Conservation (phyloP, 2,888 invertebrate genomes). For the Allolobophora icterica region DNA sequence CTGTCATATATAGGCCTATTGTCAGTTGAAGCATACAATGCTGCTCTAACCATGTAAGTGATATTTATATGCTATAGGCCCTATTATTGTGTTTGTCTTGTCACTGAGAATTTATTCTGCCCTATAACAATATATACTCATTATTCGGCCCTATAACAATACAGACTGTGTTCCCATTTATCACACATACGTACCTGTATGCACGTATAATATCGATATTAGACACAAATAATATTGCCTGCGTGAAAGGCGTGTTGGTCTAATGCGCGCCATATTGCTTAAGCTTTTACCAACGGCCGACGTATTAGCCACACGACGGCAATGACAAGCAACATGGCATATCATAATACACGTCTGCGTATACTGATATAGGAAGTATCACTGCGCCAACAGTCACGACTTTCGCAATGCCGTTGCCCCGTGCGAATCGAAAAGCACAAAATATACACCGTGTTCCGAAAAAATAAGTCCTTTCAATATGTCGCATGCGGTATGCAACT, state of each 20-base stretch:
- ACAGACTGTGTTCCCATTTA: neutral
- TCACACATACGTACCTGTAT: neutral
- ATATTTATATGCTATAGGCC: neutral
- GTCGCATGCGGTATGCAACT: too few relatives aligned
- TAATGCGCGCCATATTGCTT: neutral
- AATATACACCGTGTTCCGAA: too few relatives aligned
- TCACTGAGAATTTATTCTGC: neutral
- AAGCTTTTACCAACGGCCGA: neutral
- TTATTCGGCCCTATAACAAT: neutral
- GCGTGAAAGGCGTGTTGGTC: neutral
- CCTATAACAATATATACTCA: too few relatives aligned
- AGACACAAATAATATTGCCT: neutral
- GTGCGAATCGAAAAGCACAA: too few relatives aligned
- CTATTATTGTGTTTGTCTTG: neutral
- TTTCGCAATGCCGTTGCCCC: too few relatives aligned
- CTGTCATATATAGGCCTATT: too few relatives aligned
- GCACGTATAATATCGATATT: neutral
- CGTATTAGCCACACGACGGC: neutral
- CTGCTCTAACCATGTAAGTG: neutral
- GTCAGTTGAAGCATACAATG: neutral
- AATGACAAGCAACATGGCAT: neutral
- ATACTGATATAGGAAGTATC: too few relatives aligned
- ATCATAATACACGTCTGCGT: neutral
- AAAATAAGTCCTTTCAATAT: too few relatives aligned
- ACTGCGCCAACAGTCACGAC: too few relatives aligned